Base-by-base conservation (phyloP, 2,888 invertebrate species). In the Gandaritis pyraliata region DNA sequence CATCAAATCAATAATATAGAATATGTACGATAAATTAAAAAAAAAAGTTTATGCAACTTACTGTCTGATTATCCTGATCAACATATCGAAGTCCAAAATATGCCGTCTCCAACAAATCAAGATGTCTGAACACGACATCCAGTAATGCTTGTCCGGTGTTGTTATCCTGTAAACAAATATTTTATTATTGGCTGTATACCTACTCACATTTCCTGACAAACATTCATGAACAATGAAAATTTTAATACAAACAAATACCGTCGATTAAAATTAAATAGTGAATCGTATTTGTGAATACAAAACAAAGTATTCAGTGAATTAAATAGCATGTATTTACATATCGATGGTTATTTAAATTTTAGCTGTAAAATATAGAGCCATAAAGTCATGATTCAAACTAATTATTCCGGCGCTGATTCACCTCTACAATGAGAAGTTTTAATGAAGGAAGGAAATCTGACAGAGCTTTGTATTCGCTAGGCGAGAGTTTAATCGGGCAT, bases 81-180 rank as follows among this genome's bases (percentile, higher is more conserved):
- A 98, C 94, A 85, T 96, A 99, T 69, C 98, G 95, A 51, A 99
- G 94, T 54, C 99, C 98, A 87, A 99, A 99, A 90, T 98, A 99
- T 68, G 98, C 97, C 54, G 98, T 98, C 92, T 99, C 98, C 83
- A 98, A 93, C 61, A 99, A 94, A 91, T 98, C 98, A 75, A 99
- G 94, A 85, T 98, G 97, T 74, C 96, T 95, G 88, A 97, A 98
- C 53, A 98, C 98, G 72, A 97, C 96, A 85, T 98, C 98, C 81
- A 98, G 90, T 72, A 99, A 90, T 71, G 96, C 96, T 86, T 98
- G 98, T 15, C 98, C 99, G 39, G 95, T 94, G 81, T 95, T 96
- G 83, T 96, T 96, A 88, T 97, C 97, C 98, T 98, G 95, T 60
- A 70, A 81, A 72, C 70, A 73, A 71, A 66, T 56, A 62, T 54